Conservation (phyloP, 2,888 invertebrate genomes). For the Eupithecia inturbata region DNA sequence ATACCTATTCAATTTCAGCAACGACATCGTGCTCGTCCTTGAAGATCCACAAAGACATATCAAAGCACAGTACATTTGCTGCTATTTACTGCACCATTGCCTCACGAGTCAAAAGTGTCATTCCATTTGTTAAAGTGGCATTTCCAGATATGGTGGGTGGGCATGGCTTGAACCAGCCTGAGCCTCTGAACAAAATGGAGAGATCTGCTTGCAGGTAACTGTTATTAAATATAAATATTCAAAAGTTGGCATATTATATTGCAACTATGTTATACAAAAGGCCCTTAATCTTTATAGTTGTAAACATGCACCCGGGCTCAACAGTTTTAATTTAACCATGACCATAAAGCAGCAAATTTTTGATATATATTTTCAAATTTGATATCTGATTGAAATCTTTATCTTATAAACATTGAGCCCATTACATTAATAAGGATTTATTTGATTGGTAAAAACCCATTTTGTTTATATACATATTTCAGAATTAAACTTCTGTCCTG, state of each 20-base stretch:
- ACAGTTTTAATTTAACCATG: background rate
- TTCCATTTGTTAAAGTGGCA: conserved; percentile 89
- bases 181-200: conserved; percentile 85
- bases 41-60: conserved; percentile 78
- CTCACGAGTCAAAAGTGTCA: conserved; percentile 85
- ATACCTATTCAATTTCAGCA: conserved; percentile 54
- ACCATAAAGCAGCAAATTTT: too few relatives aligned
- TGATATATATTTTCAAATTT: too few relatives aligned
- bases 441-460: too few relatives aligned
- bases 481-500: conserved; percentile 86
- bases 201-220: conserved; percentile 75
- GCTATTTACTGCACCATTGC: conserved; percentile 82
- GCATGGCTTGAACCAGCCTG: conserved; percentile 80
- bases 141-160: conserved; percentile 89
- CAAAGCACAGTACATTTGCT: conserved; percentile 66
- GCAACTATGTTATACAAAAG: background rate
- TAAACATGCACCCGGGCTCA: background rate
- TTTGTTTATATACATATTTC: conserved; percentile 30
- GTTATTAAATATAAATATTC: background rate
- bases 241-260: background rate
- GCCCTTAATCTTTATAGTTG: background rate
- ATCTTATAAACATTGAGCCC: background rate
- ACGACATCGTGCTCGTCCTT: conserved; percentile 72
- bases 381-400: background rate
- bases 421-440: too few relatives aligned